phyloP scores from a whole-genome alignment of 1,140 invertebrate genomes.

The Saxidomus purpurata region DNA sequence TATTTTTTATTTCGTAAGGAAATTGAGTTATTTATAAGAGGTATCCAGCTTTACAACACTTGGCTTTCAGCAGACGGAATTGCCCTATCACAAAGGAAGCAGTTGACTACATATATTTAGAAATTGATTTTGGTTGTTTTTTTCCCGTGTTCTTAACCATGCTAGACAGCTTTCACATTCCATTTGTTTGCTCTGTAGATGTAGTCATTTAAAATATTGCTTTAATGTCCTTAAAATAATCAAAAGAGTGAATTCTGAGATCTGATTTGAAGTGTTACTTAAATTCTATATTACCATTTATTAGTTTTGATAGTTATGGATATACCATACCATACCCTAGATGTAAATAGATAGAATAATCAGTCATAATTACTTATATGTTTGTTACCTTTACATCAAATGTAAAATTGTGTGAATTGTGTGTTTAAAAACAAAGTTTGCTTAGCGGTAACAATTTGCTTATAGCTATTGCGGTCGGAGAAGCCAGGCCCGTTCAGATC shows the following conservation, averaged over 20 bases:
- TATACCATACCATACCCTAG: too few relatives aligned
- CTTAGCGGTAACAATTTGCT: constrained; percentile 27
- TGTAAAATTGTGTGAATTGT: too few relatives aligned
- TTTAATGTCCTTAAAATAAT: too few relatives aligned
- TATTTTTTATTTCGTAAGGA: too few relatives aligned
- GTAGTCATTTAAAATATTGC: too few relatives aligned
- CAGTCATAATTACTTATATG: too few relatives aligned
- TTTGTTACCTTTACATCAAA: too few relatives aligned
- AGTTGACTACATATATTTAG: background rate
- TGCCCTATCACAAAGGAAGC: background rate
- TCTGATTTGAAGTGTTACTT: too few relatives aligned
- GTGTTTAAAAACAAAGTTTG: background rate
- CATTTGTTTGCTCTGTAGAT: background rate
- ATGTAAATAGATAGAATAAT: too few relatives aligned
- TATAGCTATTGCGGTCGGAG: constrained; percentile 81
- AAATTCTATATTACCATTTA: too few relatives aligned
- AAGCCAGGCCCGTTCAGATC: constrained; percentile 93
- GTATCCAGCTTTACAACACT: background rate
- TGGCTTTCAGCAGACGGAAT: constrained; percentile 3
- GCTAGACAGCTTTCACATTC: background rate
- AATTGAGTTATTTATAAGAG: background rate
- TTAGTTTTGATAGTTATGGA: too few relatives aligned
- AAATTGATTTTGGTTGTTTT: background rate
- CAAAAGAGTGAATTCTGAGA: too few relatives aligned
- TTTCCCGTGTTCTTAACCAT: background rate